Evolutionary conservation across 2,797 vertebrate species (phyloP).

Genomic region (Passerculus sandwichensis): DNA sequence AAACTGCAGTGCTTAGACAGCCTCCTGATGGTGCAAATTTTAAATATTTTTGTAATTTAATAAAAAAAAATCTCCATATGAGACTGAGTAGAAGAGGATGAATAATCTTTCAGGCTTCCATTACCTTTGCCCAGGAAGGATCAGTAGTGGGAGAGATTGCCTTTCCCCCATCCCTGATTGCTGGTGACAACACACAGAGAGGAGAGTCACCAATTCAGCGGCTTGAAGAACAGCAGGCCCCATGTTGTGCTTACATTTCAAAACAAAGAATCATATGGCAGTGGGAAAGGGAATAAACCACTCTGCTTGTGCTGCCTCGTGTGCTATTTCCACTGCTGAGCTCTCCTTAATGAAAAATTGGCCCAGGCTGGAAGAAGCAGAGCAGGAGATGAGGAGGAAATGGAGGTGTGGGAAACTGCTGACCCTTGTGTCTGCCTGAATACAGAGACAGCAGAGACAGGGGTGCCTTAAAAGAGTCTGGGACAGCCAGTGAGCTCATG

Average conservation of each 20-base stretch:
- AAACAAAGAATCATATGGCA: background rate
- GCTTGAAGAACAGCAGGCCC: background rate
- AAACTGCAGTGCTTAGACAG: background rate
- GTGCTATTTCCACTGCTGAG: constrained; percentile 10
- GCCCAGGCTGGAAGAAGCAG: background rate
- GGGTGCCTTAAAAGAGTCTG: background rate
- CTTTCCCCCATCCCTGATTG: background rate
- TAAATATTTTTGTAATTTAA: background rate
- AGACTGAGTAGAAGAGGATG: background rate
- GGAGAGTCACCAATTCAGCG: background rate
- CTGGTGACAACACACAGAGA: constrained; percentile 12
- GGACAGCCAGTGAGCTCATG: background rate
- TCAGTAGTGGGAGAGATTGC: background rate
- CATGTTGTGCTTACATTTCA: background rate
- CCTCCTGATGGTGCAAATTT: background rate
- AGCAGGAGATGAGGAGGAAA: constrained; percentile 15
- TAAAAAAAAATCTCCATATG: background rate
- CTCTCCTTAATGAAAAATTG: constrained; percentile 16
- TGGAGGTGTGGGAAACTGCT: background rate
- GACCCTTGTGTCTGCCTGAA: background rate
- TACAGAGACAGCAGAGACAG: background rate
- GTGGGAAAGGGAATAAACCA: background rate
- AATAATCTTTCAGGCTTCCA: background rate
- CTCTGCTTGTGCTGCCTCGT: background rate
- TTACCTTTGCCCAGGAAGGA: background rate